Evolutionary conservation across 2,797 vertebrate species (phyloP), one percentile per base, ranked within the genome.

Genomic region (Cynodonichthys magdalenae): DNA sequence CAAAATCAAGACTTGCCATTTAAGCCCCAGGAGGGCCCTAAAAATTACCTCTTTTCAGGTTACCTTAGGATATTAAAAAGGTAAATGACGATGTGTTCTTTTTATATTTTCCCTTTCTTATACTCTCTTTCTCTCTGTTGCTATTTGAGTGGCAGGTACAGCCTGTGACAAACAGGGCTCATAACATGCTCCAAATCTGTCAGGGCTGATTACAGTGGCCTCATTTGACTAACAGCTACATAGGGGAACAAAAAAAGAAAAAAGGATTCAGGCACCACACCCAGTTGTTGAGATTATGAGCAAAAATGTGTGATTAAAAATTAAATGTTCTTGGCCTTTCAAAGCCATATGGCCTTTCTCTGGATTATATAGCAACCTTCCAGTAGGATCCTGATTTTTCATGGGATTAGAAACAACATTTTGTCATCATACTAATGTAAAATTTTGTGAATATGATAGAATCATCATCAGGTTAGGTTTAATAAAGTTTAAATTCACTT

Each of bases 171-270:
- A 89, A 84, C 80, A 87, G 85, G 90, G 78, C 82, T 87, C 59
- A 68, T 80, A 88, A 83, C 82, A 68, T 87, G 91, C 85, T 87
- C 89, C 85, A 82, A 91, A 92, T 92, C 90, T 90, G 92, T 93
- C 92, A 92, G 53, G 79, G 75, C 76, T 92, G 89, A 91, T 88
- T 89, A 87, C 78, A 79, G 75, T 86, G 88, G 83, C 89, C 87
- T 86, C 85, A 82, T 92, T 91, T 89, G 86, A 87, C 68, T 87
- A 89, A 87, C 69, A 50, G 81, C 77, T 79, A 80, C 66, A 79
- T 74, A 62, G 61, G 49, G 39, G 49, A 27, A 17, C 24, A 42
- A 53, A 52, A 69, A 53, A 46, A 73, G 66, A 53, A 56, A 53
- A 42, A 60, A 68, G 61, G 39, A 80, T 39, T 59, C 75, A 81